Evolutionary conservation across 1,140 invertebrate species (phyloP).

Genomic region (Heliconius himera): DNA sequence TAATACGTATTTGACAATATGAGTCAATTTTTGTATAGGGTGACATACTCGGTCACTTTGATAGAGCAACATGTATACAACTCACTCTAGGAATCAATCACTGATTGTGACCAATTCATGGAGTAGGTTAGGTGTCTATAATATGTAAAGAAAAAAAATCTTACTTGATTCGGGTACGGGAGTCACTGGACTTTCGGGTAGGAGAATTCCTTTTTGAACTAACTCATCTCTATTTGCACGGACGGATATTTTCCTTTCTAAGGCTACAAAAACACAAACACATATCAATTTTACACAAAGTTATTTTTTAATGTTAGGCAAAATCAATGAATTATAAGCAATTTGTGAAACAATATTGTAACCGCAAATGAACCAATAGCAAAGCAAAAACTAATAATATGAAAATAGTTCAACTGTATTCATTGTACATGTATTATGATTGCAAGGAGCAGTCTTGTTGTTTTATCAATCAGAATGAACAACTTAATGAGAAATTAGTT

Average conservation of each 20-base stretch:
- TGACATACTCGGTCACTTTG: too few species aligned
- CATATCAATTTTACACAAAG: background rate
- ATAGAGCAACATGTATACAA: too few species aligned
- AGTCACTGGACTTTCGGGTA: slow-evolving; percentile 92
- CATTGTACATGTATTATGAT: background rate
- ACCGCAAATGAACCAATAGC: background rate
- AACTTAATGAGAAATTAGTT: background rate
- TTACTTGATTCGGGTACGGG: slow-evolving; percentile 91
- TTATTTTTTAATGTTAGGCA: background rate
- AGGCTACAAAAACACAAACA: slow-evolving; percentile 84
- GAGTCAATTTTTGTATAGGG: too few species aligned
- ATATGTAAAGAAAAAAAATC: slow-evolving; percentile 40
- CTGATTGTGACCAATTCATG: background rate
- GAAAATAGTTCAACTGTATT: background rate
- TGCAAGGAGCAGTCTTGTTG: background rate
- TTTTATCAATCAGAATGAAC: background rate
- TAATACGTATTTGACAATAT: too few species aligned
- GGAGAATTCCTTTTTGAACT: slow-evolving; percentile 96
- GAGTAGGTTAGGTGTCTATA: background rate
- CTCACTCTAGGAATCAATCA: background rate
- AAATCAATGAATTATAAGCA: background rate
- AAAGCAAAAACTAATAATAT: background rate
- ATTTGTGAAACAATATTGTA: background rate
- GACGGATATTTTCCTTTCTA: slow-evolving; percentile 99
- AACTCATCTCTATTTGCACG: slow-evolving; percentile 97